Evolutionary conservation across 1,140 invertebrate species (phyloP).

Genomic region (Bombus pascuorum): DNA sequence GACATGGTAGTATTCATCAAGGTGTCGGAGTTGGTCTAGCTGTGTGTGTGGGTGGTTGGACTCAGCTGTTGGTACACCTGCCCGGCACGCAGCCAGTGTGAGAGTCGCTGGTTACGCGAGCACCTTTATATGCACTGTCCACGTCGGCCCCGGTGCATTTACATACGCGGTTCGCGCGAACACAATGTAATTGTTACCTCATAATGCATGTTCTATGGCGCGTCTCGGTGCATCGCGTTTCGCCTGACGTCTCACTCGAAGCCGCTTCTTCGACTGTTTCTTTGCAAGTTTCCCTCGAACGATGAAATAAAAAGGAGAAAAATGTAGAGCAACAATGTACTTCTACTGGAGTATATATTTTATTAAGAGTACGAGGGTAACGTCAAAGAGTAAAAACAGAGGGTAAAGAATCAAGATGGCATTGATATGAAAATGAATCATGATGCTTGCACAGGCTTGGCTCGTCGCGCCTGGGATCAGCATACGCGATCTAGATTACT

Average conservation of each 20-base stretch:
- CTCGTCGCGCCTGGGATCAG: not conserved
- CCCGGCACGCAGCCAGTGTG: slow-evolving; percentile 39
- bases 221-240: slow-evolving; percentile 48
- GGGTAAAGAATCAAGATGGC: not conserved
- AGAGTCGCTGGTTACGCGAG: slow-evolving; percentile 53
- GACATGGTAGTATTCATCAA: slow-evolving; percentile 71
- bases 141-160: slow-evolving; percentile 62
- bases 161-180: slow-evolving; percentile 69
- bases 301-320: not conserved
- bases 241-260: slow-evolving; percentile 68
- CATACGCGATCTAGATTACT: slow-evolving; percentile 34
- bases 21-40: slow-evolving; percentile 65
- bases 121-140: slow-evolving; percentile 67
- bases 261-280: not conserved
- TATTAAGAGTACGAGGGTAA: not conserved
- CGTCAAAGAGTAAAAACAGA: not conserved
- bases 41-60: slow-evolving; percentile 68
- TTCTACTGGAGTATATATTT: not conserved
- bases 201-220: slow-evolving; percentile 59
- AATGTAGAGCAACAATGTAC: too few species aligned
- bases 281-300: not conserved
- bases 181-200: slow-evolving; percentile 74
- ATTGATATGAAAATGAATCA: slow-evolving; percentile 47
- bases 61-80: slow-evolving; percentile 77
- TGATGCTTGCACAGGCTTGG: not conserved